phyloP scores from a whole-genome alignment of 2,113 vertebrate species.

The Hypanus sabinus region DNA sequence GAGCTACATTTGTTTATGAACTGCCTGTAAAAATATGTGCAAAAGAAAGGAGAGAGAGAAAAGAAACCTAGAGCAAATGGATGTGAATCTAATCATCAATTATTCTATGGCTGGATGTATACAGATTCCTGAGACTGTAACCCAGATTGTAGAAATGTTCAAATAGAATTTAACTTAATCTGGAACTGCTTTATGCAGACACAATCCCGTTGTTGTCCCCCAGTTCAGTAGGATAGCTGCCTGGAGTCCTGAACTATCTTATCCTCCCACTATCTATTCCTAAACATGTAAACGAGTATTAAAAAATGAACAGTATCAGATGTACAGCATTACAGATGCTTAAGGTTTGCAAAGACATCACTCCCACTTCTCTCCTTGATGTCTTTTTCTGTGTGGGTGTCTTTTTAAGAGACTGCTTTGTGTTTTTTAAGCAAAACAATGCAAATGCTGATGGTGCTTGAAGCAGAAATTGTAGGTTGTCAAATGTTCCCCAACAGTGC shows the following conservation, averaged over 20 bases:
- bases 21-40: not conserved
- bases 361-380: conserved; percentile 27
- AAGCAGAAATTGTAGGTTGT: conserved; percentile 32
- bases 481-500: not conserved
- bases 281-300: not conserved
- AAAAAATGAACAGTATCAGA: not conserved
- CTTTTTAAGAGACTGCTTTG: not conserved
- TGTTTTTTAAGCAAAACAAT: conserved; percentile 17
- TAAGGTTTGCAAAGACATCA: not conserved
- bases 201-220: not conserved
- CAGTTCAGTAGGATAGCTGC: not conserved
- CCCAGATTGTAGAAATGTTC: not conserved
- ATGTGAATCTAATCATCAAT: not conserved
- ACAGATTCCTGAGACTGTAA: not conserved
- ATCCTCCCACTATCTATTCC: not conserved
- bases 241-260: not conserved
- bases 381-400: conserved; percentile 29
- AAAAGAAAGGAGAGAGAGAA: not conserved
- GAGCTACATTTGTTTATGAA: not conserved
- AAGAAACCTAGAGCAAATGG: not conserved
- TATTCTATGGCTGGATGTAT: not conserved
- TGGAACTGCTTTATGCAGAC: not conserved
- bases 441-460: not conserved
- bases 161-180: not conserved
- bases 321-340: not conserved